These are phyloP conservation scores for Habropoda laboriosa DNA, from an alignment of 1,140 invertebrate genomes.

Conservation along the genomic window DNA sequence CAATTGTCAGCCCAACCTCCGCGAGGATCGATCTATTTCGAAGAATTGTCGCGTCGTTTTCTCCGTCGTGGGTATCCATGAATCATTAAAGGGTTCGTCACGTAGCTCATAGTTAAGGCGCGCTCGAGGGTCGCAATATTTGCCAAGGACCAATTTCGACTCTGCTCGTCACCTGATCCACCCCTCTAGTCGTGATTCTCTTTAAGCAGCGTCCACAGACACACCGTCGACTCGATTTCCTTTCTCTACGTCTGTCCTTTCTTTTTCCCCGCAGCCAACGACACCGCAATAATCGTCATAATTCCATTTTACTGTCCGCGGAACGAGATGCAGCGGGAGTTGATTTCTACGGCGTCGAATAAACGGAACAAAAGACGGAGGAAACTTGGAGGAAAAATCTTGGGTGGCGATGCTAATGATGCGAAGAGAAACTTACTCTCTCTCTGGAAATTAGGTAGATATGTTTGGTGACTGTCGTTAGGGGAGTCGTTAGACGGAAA, in stretches of 20 bases:
- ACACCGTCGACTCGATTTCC: constrained; percentile 20
- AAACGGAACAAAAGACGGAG: background rate
- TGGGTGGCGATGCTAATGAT: too few relatives aligned
- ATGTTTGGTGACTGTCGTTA: background rate
- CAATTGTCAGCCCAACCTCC: background rate
- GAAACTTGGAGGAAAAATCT: constrained; percentile 9
- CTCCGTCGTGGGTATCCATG: background rate
- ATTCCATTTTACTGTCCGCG: constrained; percentile 33
- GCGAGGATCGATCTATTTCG: background rate
- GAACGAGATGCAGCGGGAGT: background rate
- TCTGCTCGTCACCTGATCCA: constrained; percentile 42
- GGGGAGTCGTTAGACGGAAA: background rate
- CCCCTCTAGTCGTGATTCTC: constrained; percentile 31
- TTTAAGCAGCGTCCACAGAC: constrained; percentile 29
- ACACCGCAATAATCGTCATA: constrained; percentile 44
- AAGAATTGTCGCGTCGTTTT: background rate
- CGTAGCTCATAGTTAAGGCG: constrained; percentile 23
- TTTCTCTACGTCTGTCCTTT: background rate
- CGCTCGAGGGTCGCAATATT: background rate
- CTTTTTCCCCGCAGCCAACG: constrained; percentile 21
- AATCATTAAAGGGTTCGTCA: constrained; percentile 19
- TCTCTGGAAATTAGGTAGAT: constrained; percentile 7
- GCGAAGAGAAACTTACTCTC: background rate
- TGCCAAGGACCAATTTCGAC: constrained; percentile 43
- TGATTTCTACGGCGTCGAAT: background rate